Base-by-base conservation (phyloP, 2,797 vertebrate genomes). In the Notamacropus eugenii region DNA sequence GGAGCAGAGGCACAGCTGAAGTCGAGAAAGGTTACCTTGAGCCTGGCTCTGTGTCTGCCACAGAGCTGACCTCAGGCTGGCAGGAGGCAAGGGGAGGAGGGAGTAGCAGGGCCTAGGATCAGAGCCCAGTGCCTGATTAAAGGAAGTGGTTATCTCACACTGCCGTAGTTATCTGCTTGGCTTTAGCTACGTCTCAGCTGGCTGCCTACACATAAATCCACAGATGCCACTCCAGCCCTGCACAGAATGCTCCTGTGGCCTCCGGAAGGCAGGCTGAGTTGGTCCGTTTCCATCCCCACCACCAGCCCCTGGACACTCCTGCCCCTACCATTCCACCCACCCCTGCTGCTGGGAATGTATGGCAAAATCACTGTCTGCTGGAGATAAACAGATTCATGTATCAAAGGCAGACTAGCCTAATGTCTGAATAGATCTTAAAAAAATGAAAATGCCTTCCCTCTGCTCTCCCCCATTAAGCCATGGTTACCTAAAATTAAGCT, bases 291-390 rank as follows among this genome's bases (percentile, higher is more conserved):
- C 82, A 46, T 90, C 55, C 58, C 92, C 31, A n/a, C 40, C 55
- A 58, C 4, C 52, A 55, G 27, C 22, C 52, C 46, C 27, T 0
- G 0, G 31, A 67, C 29, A 93, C 34, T 95, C 58, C 29, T 0
- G 0, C 55, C 87, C 91, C 91, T 54, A 52, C 62, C 34, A 19
- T 91, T 95, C 95, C 93, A 58, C 90, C 91, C 55, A 50, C 34
- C 24, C 46, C 62, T 87, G 5, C 54, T 93, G 55, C 93, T 92
- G 90, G 93, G 56, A 95, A 92, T 91, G 93, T 29, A 91, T 90
- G 93, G 94, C 40, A 94, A 96, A 94, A 96, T 93, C 55, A 91
- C 93, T 95, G 92, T 91, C 91, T 46, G 59, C 95, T 52, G 31
- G 31, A 50, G 22, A 55, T 22, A 82, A 95, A 90, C 95, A 95